A percentile compares a stretch with the other conserved stretches of the same genome.
phyloP scores from a whole-genome alignment of 2,797 vertebrate species.

The Enteromius paludinosus region DNA sequence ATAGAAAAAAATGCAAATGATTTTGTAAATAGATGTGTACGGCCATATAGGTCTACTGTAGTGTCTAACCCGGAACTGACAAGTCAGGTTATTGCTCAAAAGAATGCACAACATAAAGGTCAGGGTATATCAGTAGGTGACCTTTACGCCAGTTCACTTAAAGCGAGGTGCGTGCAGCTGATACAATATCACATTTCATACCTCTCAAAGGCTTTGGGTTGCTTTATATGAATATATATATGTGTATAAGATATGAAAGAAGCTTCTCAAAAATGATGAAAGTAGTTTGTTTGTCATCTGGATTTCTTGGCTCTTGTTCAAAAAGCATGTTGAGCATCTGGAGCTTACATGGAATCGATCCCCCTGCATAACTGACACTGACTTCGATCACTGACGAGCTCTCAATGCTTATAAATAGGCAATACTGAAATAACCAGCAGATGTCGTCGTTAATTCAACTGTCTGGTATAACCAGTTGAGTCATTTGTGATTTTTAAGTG shows the following conservation, averaged over 20 bases:
- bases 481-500: slow-evolving; percentile 18
- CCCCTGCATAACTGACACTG: slow-evolving; percentile 7
- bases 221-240: neutral
- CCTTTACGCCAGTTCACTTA: slow-evolving; percentile 17
- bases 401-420: neutral
- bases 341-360: neutral
- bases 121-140: neutral
- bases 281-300: slow-evolving; percentile 11
- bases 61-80: neutral
- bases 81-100: neutral
- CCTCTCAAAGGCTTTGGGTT: neutral
- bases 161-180: neutral
- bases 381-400: neutral
- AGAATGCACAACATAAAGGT: slow-evolving; percentile 1
- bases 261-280: neutral
- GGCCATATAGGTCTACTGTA: neutral
- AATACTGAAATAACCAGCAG: slow-evolving; percentile 24
- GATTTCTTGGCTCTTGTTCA: neutral
- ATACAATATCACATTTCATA: neutral
- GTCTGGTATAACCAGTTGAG: slow-evolving; percentile 38
- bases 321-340: neutral
- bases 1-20: neutral
- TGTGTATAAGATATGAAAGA: neutral
- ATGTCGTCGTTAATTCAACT: slow-evolving; percentile 34
- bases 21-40: neutral